These are phyloP conservation scores for Cervus canadensis DNA, from an alignment of 2,113 vertebrate species.

Conservation along the genomic window DNA sequence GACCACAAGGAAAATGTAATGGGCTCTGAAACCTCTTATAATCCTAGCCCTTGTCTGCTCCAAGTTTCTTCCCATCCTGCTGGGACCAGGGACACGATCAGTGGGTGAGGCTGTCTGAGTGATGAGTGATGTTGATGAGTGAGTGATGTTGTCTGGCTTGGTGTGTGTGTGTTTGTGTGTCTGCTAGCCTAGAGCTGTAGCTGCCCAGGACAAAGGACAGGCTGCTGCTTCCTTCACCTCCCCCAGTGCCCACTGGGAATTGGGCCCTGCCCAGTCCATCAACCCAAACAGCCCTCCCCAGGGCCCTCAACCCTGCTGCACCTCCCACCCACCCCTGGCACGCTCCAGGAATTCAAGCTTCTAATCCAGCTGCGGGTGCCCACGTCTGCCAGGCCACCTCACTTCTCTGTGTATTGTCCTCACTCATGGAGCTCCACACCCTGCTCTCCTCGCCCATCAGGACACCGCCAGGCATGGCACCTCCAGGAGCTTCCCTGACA, in stretches of 20 bases:
- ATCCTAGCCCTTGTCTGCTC: accelerated
- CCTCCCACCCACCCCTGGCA: accelerated
- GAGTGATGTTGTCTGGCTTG: neutral
- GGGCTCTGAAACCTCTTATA: too few species aligned
- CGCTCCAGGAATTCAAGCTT: neutral
- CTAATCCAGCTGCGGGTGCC: accelerated
- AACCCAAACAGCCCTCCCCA: neutral
- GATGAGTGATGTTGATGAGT: neutral
- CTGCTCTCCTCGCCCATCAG: neutral
- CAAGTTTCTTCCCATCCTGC: neutral
- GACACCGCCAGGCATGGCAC: accelerated
- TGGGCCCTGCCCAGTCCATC: neutral
- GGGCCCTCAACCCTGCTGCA: neutral
- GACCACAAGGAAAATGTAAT: accelerated
- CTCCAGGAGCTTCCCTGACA: too few species aligned
- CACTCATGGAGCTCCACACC: accelerated
- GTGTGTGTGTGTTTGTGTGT: neutral
- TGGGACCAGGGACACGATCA: neutral
- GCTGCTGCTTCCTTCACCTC: neutral
- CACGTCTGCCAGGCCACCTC: accelerated
- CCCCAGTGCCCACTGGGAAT: accelerated
- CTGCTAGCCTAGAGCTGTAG: neutral
- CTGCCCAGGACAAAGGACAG: neutral
- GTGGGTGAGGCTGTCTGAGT: neutral
- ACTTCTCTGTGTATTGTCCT: neutral